Conservation (phyloP, 2,888 invertebrate genomes). For the Automeris io region DNA sequence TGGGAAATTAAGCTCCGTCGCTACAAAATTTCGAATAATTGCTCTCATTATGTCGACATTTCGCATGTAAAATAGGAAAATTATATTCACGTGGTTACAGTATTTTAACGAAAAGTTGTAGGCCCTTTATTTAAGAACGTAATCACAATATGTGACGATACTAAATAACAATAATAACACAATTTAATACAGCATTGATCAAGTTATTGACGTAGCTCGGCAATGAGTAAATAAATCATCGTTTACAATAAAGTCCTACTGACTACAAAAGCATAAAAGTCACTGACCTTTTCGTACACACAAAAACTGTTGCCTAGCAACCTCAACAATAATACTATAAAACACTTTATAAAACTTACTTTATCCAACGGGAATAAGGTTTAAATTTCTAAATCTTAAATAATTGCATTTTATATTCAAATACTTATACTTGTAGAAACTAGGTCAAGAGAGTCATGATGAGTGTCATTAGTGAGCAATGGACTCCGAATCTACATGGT, state of each 20-base stretch:
- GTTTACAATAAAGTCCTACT: conserved; percentile 10
- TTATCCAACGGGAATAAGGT: conserved; percentile 24
- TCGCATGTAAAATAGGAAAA: conserved; percentile 6
- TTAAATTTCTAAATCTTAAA: conserved; percentile 12
- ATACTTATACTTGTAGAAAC: conserved; percentile 22
- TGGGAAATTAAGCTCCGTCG: conserved; percentile 4
- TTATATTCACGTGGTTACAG: no score
- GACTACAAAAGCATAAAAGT: conserved; percentile 23
- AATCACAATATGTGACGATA: no score
- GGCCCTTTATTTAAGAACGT: no score
- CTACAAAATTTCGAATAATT: conserved; percentile 6
- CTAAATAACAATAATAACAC: no score
- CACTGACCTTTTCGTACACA: conserved; percentile 34
- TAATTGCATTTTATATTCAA: conserved; percentile 5
- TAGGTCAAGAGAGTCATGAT: conserved; percentile 37
- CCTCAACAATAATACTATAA: conserved; percentile 34
- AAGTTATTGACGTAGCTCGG: no score
- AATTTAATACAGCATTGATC: no score
- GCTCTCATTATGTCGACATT: conserved; percentile 1
- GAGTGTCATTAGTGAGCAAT: conserved; percentile 29
- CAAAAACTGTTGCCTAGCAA: conserved; percentile 49
- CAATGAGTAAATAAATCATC: no score
- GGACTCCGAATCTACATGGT: conserved; percentile 22
- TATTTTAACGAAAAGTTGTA: no score
- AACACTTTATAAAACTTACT: conserved; percentile 24